These are phyloP conservation scores for Thamnophis elegans DNA, from an alignment of 2,797 vertebrate species.

Conservation along the genomic window DNA sequence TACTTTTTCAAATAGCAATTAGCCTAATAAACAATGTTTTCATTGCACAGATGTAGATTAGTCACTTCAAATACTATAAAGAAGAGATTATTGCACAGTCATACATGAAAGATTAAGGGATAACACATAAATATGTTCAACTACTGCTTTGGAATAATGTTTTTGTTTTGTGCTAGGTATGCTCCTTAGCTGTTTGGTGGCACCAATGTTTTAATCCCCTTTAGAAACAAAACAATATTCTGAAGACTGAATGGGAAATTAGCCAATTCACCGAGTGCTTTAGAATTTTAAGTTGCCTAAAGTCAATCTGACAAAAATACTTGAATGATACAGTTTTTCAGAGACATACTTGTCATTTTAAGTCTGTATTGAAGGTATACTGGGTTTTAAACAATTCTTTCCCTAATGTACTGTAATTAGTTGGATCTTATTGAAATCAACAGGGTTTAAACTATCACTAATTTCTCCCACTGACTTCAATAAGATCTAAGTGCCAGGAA, in stretches of 20 bases:
- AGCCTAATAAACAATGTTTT: slow-evolving; percentile 70
- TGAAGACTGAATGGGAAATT: slow-evolving; percentile 12
- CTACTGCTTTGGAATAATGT: slow-evolving; percentile 18
- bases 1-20: slow-evolving; percentile 61
- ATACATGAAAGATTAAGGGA: slow-evolving; percentile 41
- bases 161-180: slow-evolving; percentile 35
- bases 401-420: not conserved
- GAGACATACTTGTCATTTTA: not conserved
- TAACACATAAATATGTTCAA: slow-evolving; percentile 53
- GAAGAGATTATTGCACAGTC: slow-evolving; percentile 58
- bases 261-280: not conserved
- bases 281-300: not conserved
- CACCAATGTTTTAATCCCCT: slow-evolving; percentile 15
- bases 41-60: slow-evolving; percentile 62
- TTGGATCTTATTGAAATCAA: not conserved
- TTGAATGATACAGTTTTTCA: not conserved
- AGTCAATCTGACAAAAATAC: not conserved
- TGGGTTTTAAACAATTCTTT: not conserved
- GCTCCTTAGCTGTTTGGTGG: slow-evolving; percentile 38
- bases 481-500: not conserved
- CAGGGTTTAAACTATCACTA: not conserved
- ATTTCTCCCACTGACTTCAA: not conserved
- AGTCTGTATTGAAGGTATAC: not conserved
- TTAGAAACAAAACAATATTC: slow-evolving; percentile 38
- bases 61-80: slow-evolving; percentile 69